Conservation (phyloP, 2,888 invertebrate genomes). For the Sarcophaga caerulescens region DNA sequence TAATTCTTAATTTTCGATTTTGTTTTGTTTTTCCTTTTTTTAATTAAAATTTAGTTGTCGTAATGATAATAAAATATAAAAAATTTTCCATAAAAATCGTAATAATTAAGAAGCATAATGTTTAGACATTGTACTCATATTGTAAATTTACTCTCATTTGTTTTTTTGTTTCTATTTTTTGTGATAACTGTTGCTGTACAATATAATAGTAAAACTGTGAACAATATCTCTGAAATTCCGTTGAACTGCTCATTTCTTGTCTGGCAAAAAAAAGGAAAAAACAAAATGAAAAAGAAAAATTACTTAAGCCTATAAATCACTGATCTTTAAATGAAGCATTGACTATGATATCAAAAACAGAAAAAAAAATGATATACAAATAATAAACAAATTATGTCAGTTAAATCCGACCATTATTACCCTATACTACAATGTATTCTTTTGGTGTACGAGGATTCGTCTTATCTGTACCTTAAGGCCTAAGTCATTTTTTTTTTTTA, state of each 20-base stretch:
- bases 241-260: constrained; percentile 23
- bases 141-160: background rate
- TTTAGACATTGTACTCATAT: constrained; percentile 5
- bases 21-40: background rate
- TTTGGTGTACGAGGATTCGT: background rate
- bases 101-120: constrained; percentile 42
- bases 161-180: background rate
- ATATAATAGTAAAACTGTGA: background rate
- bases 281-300: background rate
- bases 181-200: background rate
- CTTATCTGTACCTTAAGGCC: no score
- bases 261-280: background rate
- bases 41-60: background rate
- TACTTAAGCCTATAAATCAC: constrained; percentile 57
- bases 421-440: background rate
- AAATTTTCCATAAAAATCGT: constrained; percentile 51
- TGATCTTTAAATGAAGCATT: constrained; percentile 41
- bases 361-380: no score
- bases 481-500: no score
- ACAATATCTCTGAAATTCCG: background rate
- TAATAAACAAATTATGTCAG: background rate
- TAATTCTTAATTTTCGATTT: background rate
- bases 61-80: background rate
- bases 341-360: constrained; percentile 26
- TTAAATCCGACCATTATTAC: background rate